phyloP scores from a whole-genome alignment of 2,113 vertebrate species.

The Salvelinus fontinalis region DNA sequence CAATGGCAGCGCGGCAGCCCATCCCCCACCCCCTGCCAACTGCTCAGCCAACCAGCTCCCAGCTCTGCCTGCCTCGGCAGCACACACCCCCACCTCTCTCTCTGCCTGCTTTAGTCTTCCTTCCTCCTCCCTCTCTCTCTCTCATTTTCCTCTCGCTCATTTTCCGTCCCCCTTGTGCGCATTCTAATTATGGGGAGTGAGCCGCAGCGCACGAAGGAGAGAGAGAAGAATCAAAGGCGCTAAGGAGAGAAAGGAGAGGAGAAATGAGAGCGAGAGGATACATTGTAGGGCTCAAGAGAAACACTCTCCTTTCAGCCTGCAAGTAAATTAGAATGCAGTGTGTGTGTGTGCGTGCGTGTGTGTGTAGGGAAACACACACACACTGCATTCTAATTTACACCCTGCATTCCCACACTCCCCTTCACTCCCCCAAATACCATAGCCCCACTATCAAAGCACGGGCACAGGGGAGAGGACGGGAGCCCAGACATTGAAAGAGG shows the following conservation, averaged over 20 bases:
- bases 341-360: conserved; percentile 15
- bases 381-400: neutral
- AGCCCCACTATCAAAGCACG: conserved; percentile 2
- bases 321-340: conserved; percentile 41
- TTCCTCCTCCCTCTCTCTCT: neutral
- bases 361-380: too few relatives aligned
- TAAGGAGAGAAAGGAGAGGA: neutral
- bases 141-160: neutral
- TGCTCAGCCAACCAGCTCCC: conserved; percentile 43
- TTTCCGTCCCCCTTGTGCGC: conserved; percentile 32
- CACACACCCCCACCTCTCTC: conserved; percentile 27
- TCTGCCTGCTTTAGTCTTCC: neutral
- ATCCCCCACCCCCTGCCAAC: conserved; percentile 47
- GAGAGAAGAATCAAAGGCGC: conserved; percentile 46
- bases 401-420: neutral
- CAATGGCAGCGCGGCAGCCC: conserved; percentile 38
- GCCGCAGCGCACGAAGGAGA: conserved; percentile 33
- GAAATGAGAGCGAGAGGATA: conserved; percentile 16
- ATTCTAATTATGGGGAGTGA: conserved; percentile 57
- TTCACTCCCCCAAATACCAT: neutral
- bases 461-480: neutral
- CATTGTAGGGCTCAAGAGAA: conserved; percentile 32
- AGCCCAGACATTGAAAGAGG: neutral
- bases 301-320: conserved; percentile 37
- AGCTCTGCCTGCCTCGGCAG: conserved; percentile 43